Evolutionary conservation across 2,888 invertebrate species (phyloP), one percentile per base, ranked within the genome.

Genomic region (Bimastos eiseni): DNA sequence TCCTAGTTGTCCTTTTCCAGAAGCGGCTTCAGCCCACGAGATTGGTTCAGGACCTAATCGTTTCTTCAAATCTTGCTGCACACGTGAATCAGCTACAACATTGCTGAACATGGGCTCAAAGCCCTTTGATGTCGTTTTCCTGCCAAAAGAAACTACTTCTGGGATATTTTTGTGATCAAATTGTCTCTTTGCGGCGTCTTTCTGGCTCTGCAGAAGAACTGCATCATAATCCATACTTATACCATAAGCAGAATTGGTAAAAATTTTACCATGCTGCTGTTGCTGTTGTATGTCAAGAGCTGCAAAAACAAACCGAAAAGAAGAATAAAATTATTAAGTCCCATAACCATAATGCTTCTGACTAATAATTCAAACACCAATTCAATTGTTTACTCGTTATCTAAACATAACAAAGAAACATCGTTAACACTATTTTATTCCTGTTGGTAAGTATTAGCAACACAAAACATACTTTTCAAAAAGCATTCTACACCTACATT

Each of bases 271-370:
- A 86, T 6, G 24, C 21, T 36, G 86, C 86, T 34, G 86, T 36
- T 86, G 86, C 36, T 86, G 86, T 17, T 6, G 24, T 8, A 86
- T 37, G 30, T 36, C 36, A 37, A 37, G 36, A 21, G 37, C 86
- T 86, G 86, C 86, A 86, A 86, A 86, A 36, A n/a, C 70, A 70
- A 70, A 70, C 70, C 30, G 70, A 70, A 70, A 70, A 70, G 1
- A 30, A 70, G 6, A 70, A 49, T 21, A 19, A 49, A 49, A 49
- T 49, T 49, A 30, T n/a, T 70, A n/a, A 70, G 6, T 49, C 24
- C 70, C 30, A 30, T 8, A 30, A 70, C 70, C 70, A 70, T 70
- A 30, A 70, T 70, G 70, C n/a, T 70, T 70, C 70, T 70, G n/a
- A 70, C n/a, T 70, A 70, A 70, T 70, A 70, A 13, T 70, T 70